Conservation (phyloP, 2,888 invertebrate genomes). For the Iselma pallidipennis region DNA sequence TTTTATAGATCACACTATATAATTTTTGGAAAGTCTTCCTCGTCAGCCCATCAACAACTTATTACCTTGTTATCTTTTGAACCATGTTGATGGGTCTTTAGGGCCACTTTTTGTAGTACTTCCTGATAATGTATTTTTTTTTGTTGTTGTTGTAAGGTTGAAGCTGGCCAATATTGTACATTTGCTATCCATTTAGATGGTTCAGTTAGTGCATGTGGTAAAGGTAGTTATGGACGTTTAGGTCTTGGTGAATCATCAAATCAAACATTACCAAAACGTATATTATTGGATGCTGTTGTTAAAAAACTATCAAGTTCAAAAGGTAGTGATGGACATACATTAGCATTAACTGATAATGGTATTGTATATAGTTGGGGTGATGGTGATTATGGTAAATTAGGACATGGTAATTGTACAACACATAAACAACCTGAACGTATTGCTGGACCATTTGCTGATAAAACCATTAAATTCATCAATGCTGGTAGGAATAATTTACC, state of each 20-base stretch:
- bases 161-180: constrained; percentile 68
- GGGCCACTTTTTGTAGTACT: too few relatives aligned
- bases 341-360: constrained; percentile 60
- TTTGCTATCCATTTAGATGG: constrained; percentile 64
- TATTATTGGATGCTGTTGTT: constrained; percentile 59
- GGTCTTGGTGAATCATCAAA: constrained; percentile 66
- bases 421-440: constrained; percentile 62
- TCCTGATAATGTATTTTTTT: background rate
- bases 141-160: constrained; percentile 54
- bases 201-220: constrained; percentile 64
- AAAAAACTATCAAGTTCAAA: constrained; percentile 61
- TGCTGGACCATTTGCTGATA: constrained; percentile 55
- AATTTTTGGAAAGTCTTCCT: too few relatives aligned
- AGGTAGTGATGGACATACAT: constrained; percentile 63
- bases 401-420: constrained; percentile 60
- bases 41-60: too few relatives aligned
- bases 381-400: constrained; percentile 63
- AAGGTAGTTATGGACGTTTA: constrained; percentile 66
- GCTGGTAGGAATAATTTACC: constrained; percentile 59
- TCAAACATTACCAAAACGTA: constrained; percentile 61
- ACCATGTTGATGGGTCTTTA: too few relatives aligned
- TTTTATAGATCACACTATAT: too few relatives aligned
- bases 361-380: constrained; percentile 64
- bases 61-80: too few relatives aligned
- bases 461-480: constrained; percentile 58